These are phyloP conservation scores for Muntiacus reevesi DNA, from an alignment of 2,113 vertebrate species.

Conservation along the genomic window DNA sequence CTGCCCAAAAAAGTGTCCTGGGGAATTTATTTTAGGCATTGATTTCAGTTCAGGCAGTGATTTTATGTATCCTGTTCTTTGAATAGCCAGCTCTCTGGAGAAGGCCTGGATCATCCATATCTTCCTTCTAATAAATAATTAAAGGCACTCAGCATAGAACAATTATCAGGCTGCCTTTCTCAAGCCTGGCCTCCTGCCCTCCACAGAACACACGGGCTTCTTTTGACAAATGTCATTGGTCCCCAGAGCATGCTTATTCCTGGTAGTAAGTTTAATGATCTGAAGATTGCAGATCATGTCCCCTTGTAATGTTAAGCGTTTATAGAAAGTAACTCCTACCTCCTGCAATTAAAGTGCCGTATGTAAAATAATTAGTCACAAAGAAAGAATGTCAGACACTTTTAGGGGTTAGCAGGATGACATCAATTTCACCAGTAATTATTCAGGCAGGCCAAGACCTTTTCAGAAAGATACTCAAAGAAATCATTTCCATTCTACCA, in stretches of 20 bases:
- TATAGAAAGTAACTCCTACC: constrained; percentile 76
- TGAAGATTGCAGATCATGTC: constrained; percentile 69
- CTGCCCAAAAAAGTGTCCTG: constrained; percentile 39
- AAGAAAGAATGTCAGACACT: constrained; percentile 69
- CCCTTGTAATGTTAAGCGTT: constrained; percentile 66
- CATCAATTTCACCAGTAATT: constrained; percentile 72
- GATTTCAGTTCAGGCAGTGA: constrained; percentile 62
- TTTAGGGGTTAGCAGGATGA: constrained; percentile 67
- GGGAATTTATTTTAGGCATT: constrained; percentile 67
- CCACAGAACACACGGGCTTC: constrained; percentile 59
- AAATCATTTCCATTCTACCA: constrained; percentile 41
- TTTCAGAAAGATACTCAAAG: constrained; percentile 56
- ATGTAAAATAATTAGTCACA: constrained; percentile 80
- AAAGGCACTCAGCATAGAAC: constrained; percentile 77
- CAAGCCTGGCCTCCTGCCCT: constrained; percentile 74
- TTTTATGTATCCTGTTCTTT: constrained; percentile 77
- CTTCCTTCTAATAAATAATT: constrained; percentile 82
- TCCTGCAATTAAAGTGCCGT: constrained; percentile 74
- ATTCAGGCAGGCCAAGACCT: constrained; percentile 57
- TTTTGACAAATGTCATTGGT: constrained; percentile 77
- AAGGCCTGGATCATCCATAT: constrained; percentile 52
- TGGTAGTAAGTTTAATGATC: constrained; percentile 78
- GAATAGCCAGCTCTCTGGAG: constrained; percentile 69
- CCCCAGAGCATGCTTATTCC: constrained; percentile 64
- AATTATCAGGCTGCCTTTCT: constrained; percentile 70